A percentile compares a stretch with the other conserved stretches of the same genome.
Conservation (phyloP, 2,113 vertebrate species). For the Hypanus sabinus region DNA sequence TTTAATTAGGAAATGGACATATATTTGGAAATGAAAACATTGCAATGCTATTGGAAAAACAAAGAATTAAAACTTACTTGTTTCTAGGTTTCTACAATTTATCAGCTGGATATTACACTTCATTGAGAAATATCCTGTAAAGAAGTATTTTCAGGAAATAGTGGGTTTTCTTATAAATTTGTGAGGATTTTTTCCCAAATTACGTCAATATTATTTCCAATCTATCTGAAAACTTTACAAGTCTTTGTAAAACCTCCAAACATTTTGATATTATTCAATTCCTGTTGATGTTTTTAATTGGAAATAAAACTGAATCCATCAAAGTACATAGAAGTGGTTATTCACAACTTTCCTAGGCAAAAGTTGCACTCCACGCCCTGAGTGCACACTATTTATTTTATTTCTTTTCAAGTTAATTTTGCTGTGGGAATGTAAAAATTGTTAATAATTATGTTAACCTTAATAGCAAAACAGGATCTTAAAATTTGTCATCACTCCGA, state of each 20-base stretch:
- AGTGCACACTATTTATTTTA: neutral
- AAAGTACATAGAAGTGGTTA: neutral
- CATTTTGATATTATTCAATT: neutral
- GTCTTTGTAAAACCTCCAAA: neutral
- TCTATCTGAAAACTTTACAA: neutral
- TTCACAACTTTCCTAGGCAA: neutral
- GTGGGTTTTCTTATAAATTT: neutral
- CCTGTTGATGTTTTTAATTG: neutral
- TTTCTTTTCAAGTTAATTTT: neutral
- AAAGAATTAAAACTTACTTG: neutral
- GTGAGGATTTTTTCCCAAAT: neutral
- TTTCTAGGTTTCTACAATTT: neutral
- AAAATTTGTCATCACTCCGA: neutral
- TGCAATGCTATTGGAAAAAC: neutral
- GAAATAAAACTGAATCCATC: neutral
- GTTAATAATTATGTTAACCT: neutral
- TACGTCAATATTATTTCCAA: neutral
- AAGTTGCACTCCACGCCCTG: neutral
- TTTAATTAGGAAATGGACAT: neutral
- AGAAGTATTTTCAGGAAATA: neutral
- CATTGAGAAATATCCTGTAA: neutral
- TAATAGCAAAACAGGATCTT: constrained; percentile 10
- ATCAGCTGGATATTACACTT: neutral
- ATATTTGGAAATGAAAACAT: neutral
- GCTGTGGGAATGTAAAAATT: neutral